Evolutionary conservation across 2,113 vertebrate genomes (phyloP), one percentile per base, ranked within the genome.

Genomic region (Turnix velox): DNA sequence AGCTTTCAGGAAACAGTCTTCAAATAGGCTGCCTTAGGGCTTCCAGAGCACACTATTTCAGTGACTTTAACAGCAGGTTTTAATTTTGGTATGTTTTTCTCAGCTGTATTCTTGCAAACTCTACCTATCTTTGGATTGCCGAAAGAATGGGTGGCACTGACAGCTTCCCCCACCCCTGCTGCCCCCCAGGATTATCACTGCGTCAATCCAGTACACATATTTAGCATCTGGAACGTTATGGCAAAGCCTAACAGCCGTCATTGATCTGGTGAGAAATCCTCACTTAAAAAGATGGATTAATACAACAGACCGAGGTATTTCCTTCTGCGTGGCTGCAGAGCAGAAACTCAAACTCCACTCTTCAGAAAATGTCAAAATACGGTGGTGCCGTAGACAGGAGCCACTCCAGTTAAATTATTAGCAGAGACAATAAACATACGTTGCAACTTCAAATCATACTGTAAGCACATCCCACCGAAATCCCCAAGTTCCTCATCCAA

Each of bases 31-130:
- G 30, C 31, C 8, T 57, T 14, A 18, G 18, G 25, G 33, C 35
- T 66, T 28, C 20, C 0, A 0, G 18, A 68, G 45, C 49, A 27
- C 0, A 1, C 27, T n/a, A 37, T 12, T 35, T 8, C n/a, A 43
- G 0, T 6, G 80, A 83, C 48, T 86, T 83, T 7, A 84, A 59
- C 39, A 59, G 39, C 31, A 13, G 2, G 3, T 42, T 77, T 74
- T 17, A 58, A 68, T 9, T 58, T 42, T 45, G 67, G 30, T 22
- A 13, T 19, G 17, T 15, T 49, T 61, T 59, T 54, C 51, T 58
- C 3, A 42, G 55, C 67, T 69, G 49, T 24, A 71, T 37, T 30
- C 59, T 67, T 48, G 23, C 55, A 35, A n/a, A 66, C 51, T 55
- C 72, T n/a, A 90, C 45, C 19, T 30, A 18, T 17, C 33, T 73